Conservation (phyloP, 2,113 vertebrate species). For the Oryzias woworae region DNA sequence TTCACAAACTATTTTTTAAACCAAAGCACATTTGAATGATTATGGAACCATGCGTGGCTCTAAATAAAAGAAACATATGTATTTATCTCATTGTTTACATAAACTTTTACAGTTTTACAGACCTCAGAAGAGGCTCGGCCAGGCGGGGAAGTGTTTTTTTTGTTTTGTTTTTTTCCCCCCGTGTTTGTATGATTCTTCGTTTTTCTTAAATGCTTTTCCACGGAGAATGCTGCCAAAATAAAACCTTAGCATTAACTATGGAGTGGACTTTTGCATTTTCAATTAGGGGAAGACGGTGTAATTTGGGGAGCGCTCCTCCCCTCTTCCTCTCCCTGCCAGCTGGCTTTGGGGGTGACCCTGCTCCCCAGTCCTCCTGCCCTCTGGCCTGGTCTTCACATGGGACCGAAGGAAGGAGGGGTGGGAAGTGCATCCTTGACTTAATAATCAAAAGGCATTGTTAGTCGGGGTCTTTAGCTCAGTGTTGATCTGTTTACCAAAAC, state of each 20-base stretch:
- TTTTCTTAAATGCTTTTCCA: conserved; percentile 73
- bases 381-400: conserved; percentile 69
- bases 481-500: conserved; percentile 62
- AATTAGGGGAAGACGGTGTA: conserved; percentile 39
- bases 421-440: conserved; percentile 62
- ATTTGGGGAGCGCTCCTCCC: conserved; percentile 28
- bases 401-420: conserved; percentile 20
- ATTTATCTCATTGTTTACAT: conserved; percentile 99
- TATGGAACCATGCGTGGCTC: conserved; percentile 93
- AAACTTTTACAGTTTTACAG: conserved; percentile 96
- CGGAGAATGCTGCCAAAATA: conserved; percentile 79
- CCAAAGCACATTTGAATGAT: conserved; percentile 99
- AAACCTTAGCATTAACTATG: conserved; percentile 52
- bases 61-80: conserved; percentile 83
- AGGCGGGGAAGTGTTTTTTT: conserved; percentile 50
- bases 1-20: conserved; percentile 99
- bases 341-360: conserved; percentile 71
- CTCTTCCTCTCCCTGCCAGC: conserved; percentile 57
- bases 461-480: conserved; percentile 51
- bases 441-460: conserved; percentile 74
- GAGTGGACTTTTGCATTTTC: conserved; percentile 65
- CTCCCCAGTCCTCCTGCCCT: conserved; percentile 66
- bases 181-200: neutral
- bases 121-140: conserved; percentile 92
- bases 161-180: neutral